Evolutionary conservation across 1,140 invertebrate genomes (phyloP).

Genomic region (Euborellia annulipes): DNA sequence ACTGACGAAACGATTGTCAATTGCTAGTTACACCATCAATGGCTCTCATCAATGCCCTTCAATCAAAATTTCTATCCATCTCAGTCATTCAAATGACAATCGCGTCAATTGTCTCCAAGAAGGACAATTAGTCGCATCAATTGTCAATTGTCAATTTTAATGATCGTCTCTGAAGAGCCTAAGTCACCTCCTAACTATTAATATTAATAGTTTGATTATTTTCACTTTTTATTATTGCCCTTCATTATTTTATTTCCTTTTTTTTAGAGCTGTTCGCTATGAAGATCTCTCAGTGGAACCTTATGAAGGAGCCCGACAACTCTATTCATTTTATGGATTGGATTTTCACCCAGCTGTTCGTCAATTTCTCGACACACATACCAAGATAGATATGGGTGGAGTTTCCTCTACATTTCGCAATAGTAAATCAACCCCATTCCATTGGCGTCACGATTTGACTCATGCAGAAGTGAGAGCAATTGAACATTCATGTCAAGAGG

Average conservation of each 20-base stretch:
- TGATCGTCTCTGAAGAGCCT: no score
- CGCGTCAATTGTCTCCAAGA: no score
- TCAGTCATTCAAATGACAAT: no score
- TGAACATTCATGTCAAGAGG: conserved; percentile 47
- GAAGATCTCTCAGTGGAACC: conserved; percentile 70
- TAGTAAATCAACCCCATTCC: conserved; percentile 65
- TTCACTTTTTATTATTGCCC: no score
- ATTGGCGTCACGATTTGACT: conserved; percentile 57
- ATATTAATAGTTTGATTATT: no score
- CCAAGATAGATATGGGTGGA: conserved; percentile 56
- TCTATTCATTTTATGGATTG: conserved; percentile 62
- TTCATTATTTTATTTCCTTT: conserved; percentile 22
- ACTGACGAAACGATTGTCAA: no score
- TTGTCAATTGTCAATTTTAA: no score
- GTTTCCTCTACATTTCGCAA: conserved; percentile 70
- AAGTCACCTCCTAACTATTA: no score
- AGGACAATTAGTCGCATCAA: no score
- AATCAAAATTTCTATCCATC: no score
- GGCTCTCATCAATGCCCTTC: no score
- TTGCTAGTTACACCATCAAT: no score
- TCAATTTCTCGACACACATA: conserved; percentile 63
- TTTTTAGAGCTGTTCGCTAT: conserved; percentile 61
- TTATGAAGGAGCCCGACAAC: conserved; percentile 45
- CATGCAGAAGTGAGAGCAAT: conserved; percentile 42
- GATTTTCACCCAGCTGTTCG: conserved; percentile 49